These are phyloP conservation scores for Anarrhichthys ocellatus DNA, from an alignment of 2,113 vertebrate genomes.

Conservation along the genomic window DNA sequence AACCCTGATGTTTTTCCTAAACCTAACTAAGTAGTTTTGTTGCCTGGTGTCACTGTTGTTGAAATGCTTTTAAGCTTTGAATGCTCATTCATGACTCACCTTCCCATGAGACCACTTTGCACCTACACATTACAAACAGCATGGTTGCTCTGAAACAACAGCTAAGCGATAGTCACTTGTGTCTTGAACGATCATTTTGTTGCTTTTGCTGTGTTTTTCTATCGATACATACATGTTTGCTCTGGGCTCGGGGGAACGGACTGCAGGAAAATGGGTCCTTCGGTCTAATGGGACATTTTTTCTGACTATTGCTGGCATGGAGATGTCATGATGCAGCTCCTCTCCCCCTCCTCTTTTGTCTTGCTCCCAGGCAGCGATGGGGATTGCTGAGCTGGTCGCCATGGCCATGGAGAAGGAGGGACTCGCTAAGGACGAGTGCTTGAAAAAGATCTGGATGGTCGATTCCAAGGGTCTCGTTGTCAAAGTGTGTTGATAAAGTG, in stretches of 20 bases:
- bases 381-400: conserved; percentile 93
- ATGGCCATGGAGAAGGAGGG: conserved; percentile 98
- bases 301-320: background rate
- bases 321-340: background rate
- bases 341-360: background rate
- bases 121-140: too few relatives aligned
- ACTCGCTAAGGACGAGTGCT: conserved; percentile 80
- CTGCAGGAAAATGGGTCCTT: background rate
- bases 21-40: too few relatives aligned
- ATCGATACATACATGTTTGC: too few relatives aligned
- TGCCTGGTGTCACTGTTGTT: too few relatives aligned
- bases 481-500: conserved; percentile 85
- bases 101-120: too few relatives aligned
- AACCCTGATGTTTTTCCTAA: background rate
- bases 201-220: too few relatives aligned
- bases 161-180: too few relatives aligned
- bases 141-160: too few relatives aligned
- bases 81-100: too few relatives aligned
- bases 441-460: conserved; percentile 97
- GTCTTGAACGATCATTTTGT: too few relatives aligned
- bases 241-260: too few relatives aligned
- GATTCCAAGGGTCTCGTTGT: conserved; percentile 98
- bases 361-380: conserved; percentile 91
- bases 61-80: too few relatives aligned
- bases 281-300: background rate